Evolutionary conservation across 2,797 vertebrate genomes (phyloP), one percentile per base, ranked within the genome.

Genomic region (Momotus momota): DNA sequence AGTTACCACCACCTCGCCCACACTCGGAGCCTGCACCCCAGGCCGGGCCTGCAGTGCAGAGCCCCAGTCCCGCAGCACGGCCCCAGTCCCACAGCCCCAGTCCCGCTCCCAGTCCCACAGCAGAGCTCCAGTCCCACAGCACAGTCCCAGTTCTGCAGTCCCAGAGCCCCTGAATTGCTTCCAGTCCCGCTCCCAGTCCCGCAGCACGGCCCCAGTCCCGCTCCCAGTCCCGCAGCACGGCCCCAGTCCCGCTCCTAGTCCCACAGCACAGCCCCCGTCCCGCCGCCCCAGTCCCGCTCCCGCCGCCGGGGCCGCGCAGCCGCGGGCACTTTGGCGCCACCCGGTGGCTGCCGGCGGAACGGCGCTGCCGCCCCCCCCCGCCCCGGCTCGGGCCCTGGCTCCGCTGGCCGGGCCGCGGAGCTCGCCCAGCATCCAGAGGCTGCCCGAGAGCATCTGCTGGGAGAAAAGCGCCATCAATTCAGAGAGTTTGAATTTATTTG

Each of bases 281-380:
- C 46, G 20, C 19, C 11, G 43, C 22, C 23, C 25, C 35, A 25
- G 9, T 13, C 41, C 62, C 41, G 10, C 21, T 33, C 26, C 49
- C 14, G 26, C 51, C 14, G 51, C 52, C 33, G 22, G 14, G 10
- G 69, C 40, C 17, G 46, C 27, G 31, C 29, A 31, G 33, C 71
- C 45, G 61, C 62, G 82, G 92, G 93, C 97, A 69, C 91, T 92
- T 93, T 57, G 92, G 80, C 61, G 95, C 97, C 97, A 97, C 95
- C 97, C 96, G 94, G 97, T 96, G 97, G 97, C 89, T 29, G 65
- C 64, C 61, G 1, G 3, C 2, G 54, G 86, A 17, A 13, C 38
- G 0, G 23, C 60, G 6, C 60, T 22, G 4, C 31, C 29, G 9
- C 31, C 4, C 21, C 7, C 13, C 26, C 10, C 35, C 10, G 12